Conservation (phyloP, 2,797 vertebrate species). For the Distichodus sexfasciatus region DNA sequence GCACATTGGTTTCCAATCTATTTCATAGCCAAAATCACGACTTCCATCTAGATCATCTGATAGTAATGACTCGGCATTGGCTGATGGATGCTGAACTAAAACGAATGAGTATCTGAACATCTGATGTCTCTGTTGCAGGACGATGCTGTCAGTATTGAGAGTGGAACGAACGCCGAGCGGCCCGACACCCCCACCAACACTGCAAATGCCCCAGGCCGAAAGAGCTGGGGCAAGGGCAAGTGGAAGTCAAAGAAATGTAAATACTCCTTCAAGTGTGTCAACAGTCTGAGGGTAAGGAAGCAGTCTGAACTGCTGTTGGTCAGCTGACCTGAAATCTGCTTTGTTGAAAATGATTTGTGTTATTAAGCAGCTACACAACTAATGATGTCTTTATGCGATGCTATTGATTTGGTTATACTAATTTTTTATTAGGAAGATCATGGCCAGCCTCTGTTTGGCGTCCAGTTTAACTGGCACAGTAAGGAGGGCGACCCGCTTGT, state of each 20-base stretch:
- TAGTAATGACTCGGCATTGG: no score
- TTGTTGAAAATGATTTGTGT: background rate
- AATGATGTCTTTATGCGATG: background rate
- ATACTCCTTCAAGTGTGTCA: constrained; percentile 98
- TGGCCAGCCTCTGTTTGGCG: constrained; percentile 94
- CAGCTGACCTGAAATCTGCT: no score
- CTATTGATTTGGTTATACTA: background rate
- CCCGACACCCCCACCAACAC: constrained; percentile 97
- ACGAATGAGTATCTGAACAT: no score
- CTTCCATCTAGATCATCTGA: no score
- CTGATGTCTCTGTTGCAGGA: no score
- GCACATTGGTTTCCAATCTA: no score
- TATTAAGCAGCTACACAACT: no score
- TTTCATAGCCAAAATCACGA: no score
- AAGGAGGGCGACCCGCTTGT: constrained; percentile 98
- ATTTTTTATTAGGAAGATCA: constrained; percentile 86
- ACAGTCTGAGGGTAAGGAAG: constrained; percentile 88
- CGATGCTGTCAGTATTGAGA: constrained; percentile 93
- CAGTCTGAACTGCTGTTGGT: background rate
- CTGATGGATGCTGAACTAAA: background rate
- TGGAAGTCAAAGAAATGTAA: constrained; percentile 99
- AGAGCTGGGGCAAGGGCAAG: constrained; percentile 98
- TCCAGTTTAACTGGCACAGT: constrained; percentile 99
- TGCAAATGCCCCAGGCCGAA: constrained; percentile 89
- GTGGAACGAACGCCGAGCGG: constrained; percentile 90